Base-by-base conservation (phyloP, 2,113 vertebrate genomes). In the Protobothrops flavoviridis region DNA sequence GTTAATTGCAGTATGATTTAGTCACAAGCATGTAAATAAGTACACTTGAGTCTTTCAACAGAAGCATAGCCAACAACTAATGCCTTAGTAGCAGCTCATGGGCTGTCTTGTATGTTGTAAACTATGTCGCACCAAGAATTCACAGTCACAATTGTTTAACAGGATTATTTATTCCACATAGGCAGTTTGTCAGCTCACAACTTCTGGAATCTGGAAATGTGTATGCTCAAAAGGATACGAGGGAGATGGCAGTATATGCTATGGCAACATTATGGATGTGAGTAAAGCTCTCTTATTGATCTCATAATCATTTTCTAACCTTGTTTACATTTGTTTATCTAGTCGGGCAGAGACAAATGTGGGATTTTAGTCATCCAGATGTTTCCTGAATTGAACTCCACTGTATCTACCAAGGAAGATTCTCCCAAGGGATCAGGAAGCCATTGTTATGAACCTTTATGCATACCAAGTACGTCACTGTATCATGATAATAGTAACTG, bases 241-340 rank as follows among this genome's bases (percentile, higher is more conserved):
- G 56, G 99, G 99, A 85, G 96, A 99, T 0, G 99, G 99, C 3
- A 95, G 81, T 0, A 89, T 96, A 8, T 99, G 99, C 95, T 99
- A 98, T 0, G 99, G 99, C 1, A 98, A 97, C 0, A 95, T 98
- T n/a, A 96, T 97, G 3, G 96, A 98, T 96, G 99, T 99, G 95
- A 97, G 97, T 97, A 92, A 90, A 91, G 24, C 2, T 21, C 48
- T 13, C 12, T 33, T 85, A 55, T 9, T 53, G 57, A 17, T 90
- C 57, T 48, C 56, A 6, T 55, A 24, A 4, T 39, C 3, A 5
- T 26, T 86, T 21, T 91, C 69, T 69, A 48, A 93, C 53, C 45
- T 33, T 81, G 69, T 81, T 81, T 81, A 39, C 33, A 21, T 23
- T 23, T 57, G n/a, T 81, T 81, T 81, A 81, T 81, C 69, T 81